phyloP scores from a whole-genome alignment of 2,113 vertebrate species.

The Myrmecobius fasciatus region DNA sequence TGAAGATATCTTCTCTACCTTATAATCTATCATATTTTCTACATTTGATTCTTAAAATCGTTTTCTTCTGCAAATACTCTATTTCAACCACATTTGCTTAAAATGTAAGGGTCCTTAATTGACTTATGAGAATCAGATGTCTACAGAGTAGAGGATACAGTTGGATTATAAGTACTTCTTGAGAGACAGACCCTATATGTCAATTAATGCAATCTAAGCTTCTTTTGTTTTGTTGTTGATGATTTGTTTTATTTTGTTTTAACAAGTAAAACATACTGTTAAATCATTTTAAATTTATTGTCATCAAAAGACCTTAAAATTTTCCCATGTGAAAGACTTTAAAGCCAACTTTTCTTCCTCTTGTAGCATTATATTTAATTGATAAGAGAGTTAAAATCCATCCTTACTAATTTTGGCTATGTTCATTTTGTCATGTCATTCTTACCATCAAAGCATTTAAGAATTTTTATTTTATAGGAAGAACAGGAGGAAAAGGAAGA shows the following conservation, averaged over 20 bases:
- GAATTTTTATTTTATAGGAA: background rate
- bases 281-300: too few relatives aligned
- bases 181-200: background rate
- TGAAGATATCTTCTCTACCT: background rate
- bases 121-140: background rate
- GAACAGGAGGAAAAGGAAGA: too few relatives aligned
- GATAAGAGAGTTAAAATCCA: background rate
- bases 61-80: background rate
- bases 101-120: background rate
- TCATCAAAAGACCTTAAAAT: too few relatives aligned
- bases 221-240: background rate
- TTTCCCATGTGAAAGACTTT: too few relatives aligned
- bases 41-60: background rate
- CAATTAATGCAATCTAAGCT: background rate
- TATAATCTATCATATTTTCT: background rate
- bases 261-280: too few relatives aligned
- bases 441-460: background rate
- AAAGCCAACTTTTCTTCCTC: too few relatives aligned
- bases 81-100: background rate
- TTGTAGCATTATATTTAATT: too few relatives aligned
- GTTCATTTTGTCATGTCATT: background rate
- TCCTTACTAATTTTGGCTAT: background rate
- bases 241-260: too few relatives aligned
- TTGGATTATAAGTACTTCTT: background rate
- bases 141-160: background rate